Percentiles rank a stretch among this genome's conserved stretches.
phyloP scores from a whole-genome alignment of 2,797 vertebrate species.

The Cynopterus sphinx region DNA sequence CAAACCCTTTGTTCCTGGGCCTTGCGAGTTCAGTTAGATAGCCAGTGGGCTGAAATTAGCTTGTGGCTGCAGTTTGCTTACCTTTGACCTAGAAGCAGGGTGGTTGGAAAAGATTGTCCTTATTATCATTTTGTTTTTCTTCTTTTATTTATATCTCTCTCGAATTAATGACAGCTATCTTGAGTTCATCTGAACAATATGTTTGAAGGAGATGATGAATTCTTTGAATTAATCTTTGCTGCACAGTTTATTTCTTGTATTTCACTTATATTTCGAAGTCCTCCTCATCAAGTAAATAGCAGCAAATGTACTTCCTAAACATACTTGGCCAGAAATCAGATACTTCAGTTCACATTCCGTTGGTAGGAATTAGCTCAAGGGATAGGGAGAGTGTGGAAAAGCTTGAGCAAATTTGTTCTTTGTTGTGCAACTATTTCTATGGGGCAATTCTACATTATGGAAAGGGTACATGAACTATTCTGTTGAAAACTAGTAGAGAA shows the following conservation, averaged over 20 bases:
- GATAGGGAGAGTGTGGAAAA: fast-evolving
- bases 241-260: neutral
- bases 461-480: neutral
- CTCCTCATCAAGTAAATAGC: neutral
- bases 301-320: neutral
- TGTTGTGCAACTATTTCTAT: neutral
- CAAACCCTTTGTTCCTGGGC: neutral
- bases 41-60: neutral
- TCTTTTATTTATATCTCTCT: neutral
- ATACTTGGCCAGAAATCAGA: neutral
- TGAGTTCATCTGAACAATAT: neutral
- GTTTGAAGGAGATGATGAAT: neutral
- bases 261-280: neutral
- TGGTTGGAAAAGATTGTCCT: neutral
- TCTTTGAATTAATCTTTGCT: neutral
- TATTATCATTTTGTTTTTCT: neutral
- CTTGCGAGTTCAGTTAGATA: neutral
- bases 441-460: neutral
- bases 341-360: neutral
- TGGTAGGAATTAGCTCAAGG: neutral
- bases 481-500: neutral
- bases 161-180: neutral
- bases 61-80: neutral
- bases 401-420: neutral
- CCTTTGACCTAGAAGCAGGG: neutral